A percentile compares a stretch with the other conserved stretches of the same genome.
Conservation (phyloP, 2,888 invertebrate species). For the Malthinus flaveolus region DNA sequence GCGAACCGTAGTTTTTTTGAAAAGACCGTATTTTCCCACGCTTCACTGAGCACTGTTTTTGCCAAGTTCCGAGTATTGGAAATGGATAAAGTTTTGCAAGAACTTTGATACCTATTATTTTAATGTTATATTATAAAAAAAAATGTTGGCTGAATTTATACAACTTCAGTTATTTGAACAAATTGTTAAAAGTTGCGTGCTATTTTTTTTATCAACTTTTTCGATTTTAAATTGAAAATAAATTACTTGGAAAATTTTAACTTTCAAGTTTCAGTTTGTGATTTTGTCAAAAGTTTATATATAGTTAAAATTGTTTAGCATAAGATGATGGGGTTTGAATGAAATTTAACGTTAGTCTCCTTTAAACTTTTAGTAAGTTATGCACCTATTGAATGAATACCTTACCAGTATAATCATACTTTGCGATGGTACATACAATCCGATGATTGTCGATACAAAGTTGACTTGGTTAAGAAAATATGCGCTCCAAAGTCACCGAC, state of each 20-base stretch:
- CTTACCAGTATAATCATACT: too few relatives aligned
- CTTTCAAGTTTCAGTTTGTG: background rate
- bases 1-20: conserved; percentile 32
- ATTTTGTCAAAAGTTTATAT: background rate
- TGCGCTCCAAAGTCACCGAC: too few relatives aligned
- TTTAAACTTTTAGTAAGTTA: too few relatives aligned
- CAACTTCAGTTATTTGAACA: background rate
- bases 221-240: conserved; percentile 7
- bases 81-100: conserved; percentile 34
- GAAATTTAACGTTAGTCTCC: too few relatives aligned
- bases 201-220: background rate
- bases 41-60: conserved; percentile 34
- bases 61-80: conserved; percentile 35
- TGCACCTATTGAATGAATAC: too few relatives aligned
- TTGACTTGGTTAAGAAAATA: too few relatives aligned
- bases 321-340: too few relatives aligned
- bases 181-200: background rate
- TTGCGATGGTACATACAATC: too few relatives aligned
- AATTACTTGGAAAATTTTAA: background rate
- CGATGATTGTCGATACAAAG: too few relatives aligned
- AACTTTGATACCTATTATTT: conserved; percentile 27
- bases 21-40: conserved; percentile 37
- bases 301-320: too few relatives aligned
- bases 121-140: conserved; percentile 22
- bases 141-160: conserved; percentile 7